Evolutionary conservation across 2,797 vertebrate species (phyloP).

Genomic region (Protonibea diacanthus): DNA sequence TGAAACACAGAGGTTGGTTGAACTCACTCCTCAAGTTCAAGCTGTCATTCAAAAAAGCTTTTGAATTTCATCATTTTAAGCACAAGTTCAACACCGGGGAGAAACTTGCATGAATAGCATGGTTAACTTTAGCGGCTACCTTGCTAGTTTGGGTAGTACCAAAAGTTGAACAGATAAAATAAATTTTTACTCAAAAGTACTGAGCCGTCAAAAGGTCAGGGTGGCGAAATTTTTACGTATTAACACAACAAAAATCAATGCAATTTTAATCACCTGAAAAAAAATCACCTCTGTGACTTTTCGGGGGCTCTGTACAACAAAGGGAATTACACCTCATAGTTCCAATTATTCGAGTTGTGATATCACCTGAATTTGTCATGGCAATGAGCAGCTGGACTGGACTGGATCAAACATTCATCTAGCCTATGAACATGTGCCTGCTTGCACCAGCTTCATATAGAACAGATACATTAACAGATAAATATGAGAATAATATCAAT

Average conservation of each 20-base stretch:
- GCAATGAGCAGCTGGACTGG: not conserved
- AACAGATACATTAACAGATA: not conserved
- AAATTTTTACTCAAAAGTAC: not conserved
- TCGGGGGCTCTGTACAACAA: not conserved
- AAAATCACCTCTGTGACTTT: not conserved
- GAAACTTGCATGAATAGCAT: conserved; percentile 15
- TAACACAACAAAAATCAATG: no score
- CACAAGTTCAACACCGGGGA: not conserved
- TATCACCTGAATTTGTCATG: conserved; percentile 1
- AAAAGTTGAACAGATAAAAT: not conserved
- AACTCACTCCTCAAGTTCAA: conserved; percentile 19
- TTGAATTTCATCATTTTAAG: not conserved
- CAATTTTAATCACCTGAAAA: no score
- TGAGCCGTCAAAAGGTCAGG: not conserved
- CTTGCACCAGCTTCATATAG: not conserved
- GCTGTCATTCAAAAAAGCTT: conserved; percentile 4
- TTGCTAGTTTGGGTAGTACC: conserved; percentile 25
- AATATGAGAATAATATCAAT: not conserved
- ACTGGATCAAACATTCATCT: not conserved
- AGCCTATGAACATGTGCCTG: not conserved
- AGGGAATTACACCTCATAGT: not conserved
- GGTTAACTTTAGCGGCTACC: not conserved
- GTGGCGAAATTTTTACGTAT: not conserved
- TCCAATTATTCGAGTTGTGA: not conserved
- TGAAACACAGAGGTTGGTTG: conserved; percentile 40